Conservation (phyloP, 2,888 invertebrate genomes). For the Ormyrus pomaceus region DNA sequence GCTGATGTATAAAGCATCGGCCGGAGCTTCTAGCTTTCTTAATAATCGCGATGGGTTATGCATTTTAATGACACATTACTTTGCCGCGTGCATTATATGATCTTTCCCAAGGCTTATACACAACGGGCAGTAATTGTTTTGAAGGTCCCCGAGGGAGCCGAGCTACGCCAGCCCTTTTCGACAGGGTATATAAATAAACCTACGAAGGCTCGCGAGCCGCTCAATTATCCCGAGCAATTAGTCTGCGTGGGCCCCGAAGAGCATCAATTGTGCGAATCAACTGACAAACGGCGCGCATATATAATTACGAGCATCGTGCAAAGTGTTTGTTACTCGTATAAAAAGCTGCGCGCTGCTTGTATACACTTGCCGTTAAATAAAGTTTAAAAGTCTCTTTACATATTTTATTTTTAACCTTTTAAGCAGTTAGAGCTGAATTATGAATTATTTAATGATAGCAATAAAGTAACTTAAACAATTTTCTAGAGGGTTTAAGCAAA, state of each 20-base stretch:
- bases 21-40: slow-evolving; percentile 35
- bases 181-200: slow-evolving; percentile 50
- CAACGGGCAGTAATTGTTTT: slow-evolving; percentile 44
- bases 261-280: slow-evolving; percentile 54
- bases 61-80: slow-evolving; percentile 49
- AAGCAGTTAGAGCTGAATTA: not conserved
- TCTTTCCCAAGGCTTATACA: slow-evolving; percentile 43
- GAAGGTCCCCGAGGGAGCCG: slow-evolving; percentile 43
- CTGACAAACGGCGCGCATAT: slow-evolving; percentile 39
- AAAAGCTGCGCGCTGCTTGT: slow-evolving; percentile 1
- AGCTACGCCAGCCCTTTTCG: slow-evolving; percentile 15
- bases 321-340: slow-evolving; percentile 16
- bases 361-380: slow-evolving; percentile 3
- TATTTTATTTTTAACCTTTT: not conserved
- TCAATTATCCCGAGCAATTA: slow-evolving; percentile 52
- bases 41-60: slow-evolving; percentile 43
- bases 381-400: not conserved
- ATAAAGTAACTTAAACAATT: not conserved
- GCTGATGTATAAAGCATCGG: not conserved
- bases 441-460: not conserved
- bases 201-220: slow-evolving; percentile 11
- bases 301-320: slow-evolving; percentile 37
- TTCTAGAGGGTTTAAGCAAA: too few relatives aligned
- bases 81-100: slow-evolving; percentile 5
- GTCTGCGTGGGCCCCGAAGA: slow-evolving; percentile 27